Percentiles rank a stretch among this genome's conserved stretches.
Evolutionary conservation across 2,113 vertebrate species (phyloP).

Genomic region (Trochalopteron elliotii): DNA sequence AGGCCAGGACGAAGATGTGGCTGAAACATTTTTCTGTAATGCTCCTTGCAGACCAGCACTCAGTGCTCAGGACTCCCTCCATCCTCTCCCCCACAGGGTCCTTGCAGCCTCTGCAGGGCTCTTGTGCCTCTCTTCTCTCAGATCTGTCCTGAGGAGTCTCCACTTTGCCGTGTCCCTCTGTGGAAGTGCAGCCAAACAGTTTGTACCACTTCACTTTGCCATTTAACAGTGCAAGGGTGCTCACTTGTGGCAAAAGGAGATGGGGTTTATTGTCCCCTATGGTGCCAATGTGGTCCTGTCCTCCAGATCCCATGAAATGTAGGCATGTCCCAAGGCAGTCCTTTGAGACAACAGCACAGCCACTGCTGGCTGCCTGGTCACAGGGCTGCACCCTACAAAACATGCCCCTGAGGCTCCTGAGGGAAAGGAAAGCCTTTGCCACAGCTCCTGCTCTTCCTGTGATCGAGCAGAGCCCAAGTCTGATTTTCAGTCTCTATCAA

Average conservation of each 20-base stretch:
- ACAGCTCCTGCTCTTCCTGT: neutral
- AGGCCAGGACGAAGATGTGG: neutral
- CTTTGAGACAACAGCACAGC: neutral
- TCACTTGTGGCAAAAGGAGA: neutral
- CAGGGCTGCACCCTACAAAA: neutral
- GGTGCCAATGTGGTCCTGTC: neutral
- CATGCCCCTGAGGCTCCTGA: neutral
- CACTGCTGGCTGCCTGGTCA: neutral
- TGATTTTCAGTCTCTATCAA: neutral
- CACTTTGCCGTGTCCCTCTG: neutral
- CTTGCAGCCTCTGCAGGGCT: neutral
- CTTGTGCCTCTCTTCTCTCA: neutral
- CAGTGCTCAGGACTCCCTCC: fast-evolving
- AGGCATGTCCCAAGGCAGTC: neutral
- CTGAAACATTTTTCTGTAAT: neutral
- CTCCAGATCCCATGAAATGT: neutral
- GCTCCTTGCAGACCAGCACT: neutral
- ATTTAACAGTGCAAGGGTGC: neutral
- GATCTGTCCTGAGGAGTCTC: neutral
- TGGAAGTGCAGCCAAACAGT: neutral
- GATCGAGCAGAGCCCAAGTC: neutral
- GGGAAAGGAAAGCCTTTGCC: neutral
- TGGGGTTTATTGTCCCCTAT: fast-evolving
- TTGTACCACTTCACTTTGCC: neutral
- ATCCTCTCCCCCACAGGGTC: neutral